Base-by-base conservation (phyloP, 92 coral and sea anemone genomes). In the Actinostola sp. region DNA sequence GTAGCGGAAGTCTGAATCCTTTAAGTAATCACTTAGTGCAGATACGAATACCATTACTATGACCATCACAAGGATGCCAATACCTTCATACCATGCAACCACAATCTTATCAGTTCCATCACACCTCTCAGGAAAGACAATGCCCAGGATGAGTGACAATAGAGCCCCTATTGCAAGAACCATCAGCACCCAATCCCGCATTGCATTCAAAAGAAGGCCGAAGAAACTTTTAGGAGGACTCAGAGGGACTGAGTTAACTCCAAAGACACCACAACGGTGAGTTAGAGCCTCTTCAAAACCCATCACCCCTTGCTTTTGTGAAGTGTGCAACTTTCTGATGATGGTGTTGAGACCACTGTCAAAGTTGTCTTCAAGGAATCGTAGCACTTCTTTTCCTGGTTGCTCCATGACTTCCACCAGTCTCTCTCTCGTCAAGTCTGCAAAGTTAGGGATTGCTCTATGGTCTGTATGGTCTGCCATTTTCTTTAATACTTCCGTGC, bases 71-170 rank as follows among this genome's bases (percentile, higher is more conserved):
- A 95, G 77, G 15, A 95, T 89, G 13, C 96, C 99, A 19, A 95
- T 77, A 9, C 95, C 97, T 76, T 95, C 99, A 65, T 92, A 88
- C 99, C 96, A 92, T 11, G 97, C 99, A 4, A 88, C 83, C 70
- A 65, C 89, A 15, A 85, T 49, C 30, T 82, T 86, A 14, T 67
- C 77, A 15, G 36, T 61, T 3, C 80, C 90, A 35, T 79, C 73
- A 67, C 97, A 90, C 52, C 42, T 46, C 61, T 90, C 97, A 23
- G 97, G 97, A 58, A 51, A 87, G 19, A 80, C 60, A 41, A 82
- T 82, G 0, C 97, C 97, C 56, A 90, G 74, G 35, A 83, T 80
- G 1, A 81, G 67, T 17, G 97, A 80, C 17, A 88, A 45, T 31
- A 90, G 28, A 10, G 89, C 92, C n/a, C 77, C 80, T 2, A 80